Evolutionary conservation across 2,113 vertebrate species (phyloP).

Genomic region (Paradoxurus hermaphroditus): DNA sequence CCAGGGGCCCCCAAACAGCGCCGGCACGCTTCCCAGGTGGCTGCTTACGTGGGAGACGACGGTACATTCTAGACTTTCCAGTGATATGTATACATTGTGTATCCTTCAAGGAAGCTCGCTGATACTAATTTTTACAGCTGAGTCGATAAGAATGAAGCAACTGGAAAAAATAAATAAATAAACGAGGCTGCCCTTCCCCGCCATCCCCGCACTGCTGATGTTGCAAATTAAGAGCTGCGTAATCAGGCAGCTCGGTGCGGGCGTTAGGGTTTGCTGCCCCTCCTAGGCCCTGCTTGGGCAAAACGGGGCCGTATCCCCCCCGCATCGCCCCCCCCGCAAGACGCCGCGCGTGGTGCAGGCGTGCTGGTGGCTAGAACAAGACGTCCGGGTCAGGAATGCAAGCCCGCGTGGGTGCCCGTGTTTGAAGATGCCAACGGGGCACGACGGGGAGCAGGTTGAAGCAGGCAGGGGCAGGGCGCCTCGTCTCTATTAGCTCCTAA

Average conservation of each 20-base stretch:
- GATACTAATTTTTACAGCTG: background rate
- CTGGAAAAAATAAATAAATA: background rate
- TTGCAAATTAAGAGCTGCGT: background rate
- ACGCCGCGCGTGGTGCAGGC: background rate
- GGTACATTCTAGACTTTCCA: background rate
- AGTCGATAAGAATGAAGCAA: background rate
- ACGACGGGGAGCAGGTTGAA: background rate
- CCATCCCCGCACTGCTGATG: rapidly evolving
- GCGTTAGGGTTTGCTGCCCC: background rate
- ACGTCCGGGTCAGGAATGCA: background rate
- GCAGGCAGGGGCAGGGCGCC: background rate
- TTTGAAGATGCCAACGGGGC: slow-evolving; percentile 31
- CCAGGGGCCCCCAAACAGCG: background rate
- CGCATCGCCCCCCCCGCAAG: background rate
- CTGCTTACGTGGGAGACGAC: background rate
- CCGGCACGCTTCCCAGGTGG: background rate
- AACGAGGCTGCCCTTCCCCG: rapidly evolving
- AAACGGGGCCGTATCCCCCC: background rate
- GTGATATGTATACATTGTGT: background rate
- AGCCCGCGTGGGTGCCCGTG: background rate
- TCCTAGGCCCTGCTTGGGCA: background rate
- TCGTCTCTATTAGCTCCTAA: background rate
- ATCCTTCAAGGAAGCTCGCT: background rate
- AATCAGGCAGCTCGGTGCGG: rapidly evolving
- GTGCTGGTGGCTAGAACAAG: background rate